These are phyloP conservation scores for Calidris pugnax DNA, from an alignment of 2,113 vertebrate species.

Conservation along the genomic window DNA sequence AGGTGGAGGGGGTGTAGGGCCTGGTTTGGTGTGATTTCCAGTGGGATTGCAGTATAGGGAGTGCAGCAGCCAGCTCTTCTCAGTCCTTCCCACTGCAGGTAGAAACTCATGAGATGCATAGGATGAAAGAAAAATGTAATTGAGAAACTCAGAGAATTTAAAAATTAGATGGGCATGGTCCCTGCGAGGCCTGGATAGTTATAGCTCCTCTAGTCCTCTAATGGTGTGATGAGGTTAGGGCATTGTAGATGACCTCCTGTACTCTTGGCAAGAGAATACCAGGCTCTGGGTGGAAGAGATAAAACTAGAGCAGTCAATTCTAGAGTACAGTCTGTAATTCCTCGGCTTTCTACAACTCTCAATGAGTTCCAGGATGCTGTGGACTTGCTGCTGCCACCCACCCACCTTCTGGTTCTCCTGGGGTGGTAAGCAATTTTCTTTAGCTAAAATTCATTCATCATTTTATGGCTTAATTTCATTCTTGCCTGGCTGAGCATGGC, in stretches of 20 bases:
- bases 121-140: background rate
- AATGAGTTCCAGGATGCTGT: background rate
- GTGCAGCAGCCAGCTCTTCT: background rate
- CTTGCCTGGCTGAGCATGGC: background rate
- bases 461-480: background rate
- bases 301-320: background rate
- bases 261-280: background rate
- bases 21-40: background rate
- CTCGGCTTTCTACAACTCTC: background rate
- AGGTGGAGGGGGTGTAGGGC: accelerated
- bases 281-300: background rate
- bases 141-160: background rate
- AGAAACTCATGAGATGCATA: background rate
- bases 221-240: background rate
- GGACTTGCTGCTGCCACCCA: background rate
- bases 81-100: background rate
- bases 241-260: background rate
- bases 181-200: background rate
- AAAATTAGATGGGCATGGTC: background rate
- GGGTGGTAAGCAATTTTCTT: background rate
- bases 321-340: background rate
- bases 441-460: background rate
- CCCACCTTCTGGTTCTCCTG: background rate
- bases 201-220: background rate
- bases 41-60: background rate